Evolutionary conservation across 2,888 invertebrate genomes (phyloP).

Genomic region (Abrostola triplasia): DNA sequence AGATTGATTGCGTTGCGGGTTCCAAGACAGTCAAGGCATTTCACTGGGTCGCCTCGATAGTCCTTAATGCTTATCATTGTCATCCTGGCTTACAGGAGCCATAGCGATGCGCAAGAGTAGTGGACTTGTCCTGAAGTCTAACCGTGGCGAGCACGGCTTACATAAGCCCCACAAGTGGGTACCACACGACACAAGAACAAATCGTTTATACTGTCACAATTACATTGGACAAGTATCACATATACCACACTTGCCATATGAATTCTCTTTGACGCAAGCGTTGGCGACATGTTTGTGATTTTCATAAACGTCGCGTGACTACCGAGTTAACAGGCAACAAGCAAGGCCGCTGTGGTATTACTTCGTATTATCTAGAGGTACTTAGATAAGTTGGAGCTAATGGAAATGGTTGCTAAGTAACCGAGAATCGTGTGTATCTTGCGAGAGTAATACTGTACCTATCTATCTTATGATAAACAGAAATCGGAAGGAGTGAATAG

Average conservation of each 20-base stretch:
- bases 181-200: constrained; percentile 15
- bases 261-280: constrained; percentile 40
- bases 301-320: constrained; percentile 54
- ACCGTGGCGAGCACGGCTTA: too few relatives aligned
- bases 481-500: too few relatives aligned
- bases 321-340: constrained; percentile 44
- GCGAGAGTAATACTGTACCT: not conserved
- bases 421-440: not conserved
- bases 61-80: too few relatives aligned
- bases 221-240: constrained; percentile 24
- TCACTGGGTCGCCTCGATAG: too few relatives aligned
- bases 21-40: too few relatives aligned
- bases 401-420: constrained; percentile 26
- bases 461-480: not conserved
- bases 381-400: constrained; percentile 14
- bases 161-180: too few relatives aligned
- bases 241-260: constrained; percentile 18
- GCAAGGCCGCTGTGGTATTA: constrained; percentile 37
- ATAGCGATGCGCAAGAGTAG: too few relatives aligned
- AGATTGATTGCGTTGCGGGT: too few relatives aligned
- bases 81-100: too few relatives aligned
- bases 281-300: constrained; percentile 45
- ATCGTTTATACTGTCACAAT: constrained; percentile 33
- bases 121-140: too few relatives aligned
- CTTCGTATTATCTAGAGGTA: constrained; percentile 20